Percentiles rank a stretch among this genome's conserved stretches.
phyloP scores from a whole-genome alignment of 1,140 invertebrate genomes.

The Himalopsyche phryganea region DNA sequence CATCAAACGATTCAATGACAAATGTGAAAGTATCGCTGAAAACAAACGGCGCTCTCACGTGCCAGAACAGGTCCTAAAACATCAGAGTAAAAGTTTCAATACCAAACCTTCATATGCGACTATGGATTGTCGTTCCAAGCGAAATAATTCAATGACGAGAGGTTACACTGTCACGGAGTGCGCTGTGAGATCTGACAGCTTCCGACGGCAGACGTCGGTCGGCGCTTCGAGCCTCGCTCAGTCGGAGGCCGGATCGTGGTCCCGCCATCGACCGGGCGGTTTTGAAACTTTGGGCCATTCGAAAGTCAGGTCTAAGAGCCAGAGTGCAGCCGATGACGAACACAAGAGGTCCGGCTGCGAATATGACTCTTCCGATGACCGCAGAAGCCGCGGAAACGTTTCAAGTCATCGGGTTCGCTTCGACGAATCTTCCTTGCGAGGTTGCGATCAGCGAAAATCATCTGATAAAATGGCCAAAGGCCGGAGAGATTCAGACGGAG shows the following conservation, averaged over 20 bases:
- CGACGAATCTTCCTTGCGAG: conserved; percentile 19
- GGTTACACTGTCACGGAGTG: conserved; percentile 28
- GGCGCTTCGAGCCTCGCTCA: background rate
- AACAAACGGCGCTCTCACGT: conserved; percentile 11
- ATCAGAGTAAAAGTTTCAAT: conserved; percentile 6
- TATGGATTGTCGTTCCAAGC: conserved; percentile 29
- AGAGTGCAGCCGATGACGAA: conserved; percentile 20
- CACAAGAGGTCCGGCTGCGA: conserved; percentile 9
- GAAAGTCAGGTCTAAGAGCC: conserved; percentile 21
- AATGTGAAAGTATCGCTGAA: conserved; percentile 24
- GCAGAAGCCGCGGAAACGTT: conserved; percentile 15
- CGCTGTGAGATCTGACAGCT: conserved; percentile 21
- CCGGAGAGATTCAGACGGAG: conserved; percentile 20
- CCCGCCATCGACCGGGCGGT: conserved; percentile 19
- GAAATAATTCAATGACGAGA: conserved; percentile 22
- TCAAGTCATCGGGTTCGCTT: conserved; percentile 27
- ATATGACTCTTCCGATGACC: conserved; percentile 4
- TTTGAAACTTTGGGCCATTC: conserved; percentile 12
- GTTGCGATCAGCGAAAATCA: conserved; percentile 14
- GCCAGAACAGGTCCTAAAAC: background rate
- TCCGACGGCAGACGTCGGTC: conserved; percentile 26
- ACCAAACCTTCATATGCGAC: conserved; percentile 24
- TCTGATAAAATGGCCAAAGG: conserved; percentile 15
- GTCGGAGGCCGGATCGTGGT: background rate
- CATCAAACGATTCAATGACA: conserved; percentile 32